A percentile compares a stretch with the other conserved stretches of the same genome.
Conservation (phyloP, 2,113 vertebrate genomes). For the Eulacestoma nigropectus region DNA sequence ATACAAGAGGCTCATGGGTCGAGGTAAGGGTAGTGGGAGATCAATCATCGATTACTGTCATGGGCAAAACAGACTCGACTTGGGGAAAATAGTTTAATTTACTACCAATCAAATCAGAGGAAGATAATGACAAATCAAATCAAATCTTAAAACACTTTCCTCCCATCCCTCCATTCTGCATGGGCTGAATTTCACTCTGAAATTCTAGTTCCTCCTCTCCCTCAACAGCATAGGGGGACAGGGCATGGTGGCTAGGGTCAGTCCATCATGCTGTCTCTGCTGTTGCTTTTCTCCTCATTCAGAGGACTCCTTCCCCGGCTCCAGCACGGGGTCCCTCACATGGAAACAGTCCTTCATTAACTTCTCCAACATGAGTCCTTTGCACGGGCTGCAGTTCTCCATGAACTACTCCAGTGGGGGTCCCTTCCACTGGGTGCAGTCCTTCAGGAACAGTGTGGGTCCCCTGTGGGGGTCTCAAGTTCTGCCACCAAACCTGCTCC, state of each 20-base stretch:
- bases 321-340: not conserved
- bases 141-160: not conserved
- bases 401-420: not conserved
- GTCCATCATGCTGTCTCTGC: not conserved
- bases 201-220: not conserved
- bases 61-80: not conserved
- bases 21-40: not conserved
- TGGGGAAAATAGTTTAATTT: not conserved
- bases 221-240: rapidly evolving
- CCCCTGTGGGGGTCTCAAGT: not conserved
- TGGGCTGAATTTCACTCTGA: not conserved
- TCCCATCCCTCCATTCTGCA: not conserved
- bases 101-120: not conserved
- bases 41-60: not conserved
- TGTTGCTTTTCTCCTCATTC: not conserved
- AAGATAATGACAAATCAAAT: not conserved
- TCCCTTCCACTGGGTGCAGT: not conserved
- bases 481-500: not conserved
- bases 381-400: not conserved
- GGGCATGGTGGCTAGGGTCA: not conserved
- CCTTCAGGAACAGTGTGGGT: not conserved
- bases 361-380: not conserved
- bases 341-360: not conserved
- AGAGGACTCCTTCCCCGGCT: not conserved
- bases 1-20: not conserved